These are phyloP conservation scores for Mesoclemmys tuberculata DNA, from an alignment of 2,113 vertebrate species.

Conservation along the genomic window DNA sequence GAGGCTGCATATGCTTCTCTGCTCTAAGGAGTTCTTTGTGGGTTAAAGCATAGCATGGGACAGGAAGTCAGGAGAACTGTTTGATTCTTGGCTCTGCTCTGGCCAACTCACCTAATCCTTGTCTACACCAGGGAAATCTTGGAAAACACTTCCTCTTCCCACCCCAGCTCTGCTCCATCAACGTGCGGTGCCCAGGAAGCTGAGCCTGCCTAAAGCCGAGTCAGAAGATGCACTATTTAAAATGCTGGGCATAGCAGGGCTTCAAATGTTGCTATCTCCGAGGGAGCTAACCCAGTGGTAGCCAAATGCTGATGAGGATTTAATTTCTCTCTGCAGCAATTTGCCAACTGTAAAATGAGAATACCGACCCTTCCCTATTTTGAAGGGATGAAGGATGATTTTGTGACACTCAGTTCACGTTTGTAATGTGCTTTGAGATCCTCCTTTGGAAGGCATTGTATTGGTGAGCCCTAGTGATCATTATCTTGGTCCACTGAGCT, in stretches of 20 bases:
- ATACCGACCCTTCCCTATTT: rapidly evolving
- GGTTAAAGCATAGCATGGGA: background rate
- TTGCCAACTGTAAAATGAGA: conserved; percentile 16
- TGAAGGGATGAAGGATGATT: background rate
- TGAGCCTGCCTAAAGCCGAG: no score
- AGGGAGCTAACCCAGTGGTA: rapidly evolving
- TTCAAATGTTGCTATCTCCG: background rate
- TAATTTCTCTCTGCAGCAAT: conserved; percentile 27
- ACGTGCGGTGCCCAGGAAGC: rapidly evolving
- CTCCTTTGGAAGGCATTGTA: background rate
- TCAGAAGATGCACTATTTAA: no score
- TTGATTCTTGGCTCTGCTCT: background rate
- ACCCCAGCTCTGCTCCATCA: background rate
- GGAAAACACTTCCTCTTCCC: no score
- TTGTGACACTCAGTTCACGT: background rate
- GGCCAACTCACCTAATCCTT: background rate
- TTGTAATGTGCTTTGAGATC: background rate
- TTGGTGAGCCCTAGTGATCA: background rate
- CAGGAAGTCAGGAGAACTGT: background rate
- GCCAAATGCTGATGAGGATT: conserved; percentile 9
- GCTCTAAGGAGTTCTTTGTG: background rate
- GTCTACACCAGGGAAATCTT: no score
- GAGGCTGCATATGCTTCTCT: rapidly evolving
- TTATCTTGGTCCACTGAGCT: background rate
- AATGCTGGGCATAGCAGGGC: background rate